Evolutionary conservation across 2,797 vertebrate species (phyloP), one percentile per base, ranked within the genome.

Genomic region (Helicolenus hilgendorfi): DNA sequence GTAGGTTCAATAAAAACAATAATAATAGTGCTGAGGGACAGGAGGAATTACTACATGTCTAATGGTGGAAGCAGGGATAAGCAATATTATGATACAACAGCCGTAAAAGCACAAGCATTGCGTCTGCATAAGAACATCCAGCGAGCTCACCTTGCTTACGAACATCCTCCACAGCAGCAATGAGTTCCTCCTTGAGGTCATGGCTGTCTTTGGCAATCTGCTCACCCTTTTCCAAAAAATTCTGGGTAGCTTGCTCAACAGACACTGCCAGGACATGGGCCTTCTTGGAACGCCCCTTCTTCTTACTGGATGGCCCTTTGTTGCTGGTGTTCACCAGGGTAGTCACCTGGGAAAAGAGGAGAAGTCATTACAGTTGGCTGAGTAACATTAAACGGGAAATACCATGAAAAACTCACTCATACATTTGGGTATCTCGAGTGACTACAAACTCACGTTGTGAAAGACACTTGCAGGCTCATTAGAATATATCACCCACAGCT

Each of bases 281-380:
- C 92, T 99, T 99, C 98, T 99, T 99, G 9, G 99, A 99, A 75
- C 99, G 98, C 0, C 99, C 99, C 96, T 99, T 99, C 98, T 99
- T 99, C 95, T 99, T 99, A 90, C 98, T 98, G 33, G 99, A 99
- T 0, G 99, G 99, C 2, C 99, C 99, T 93, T 99, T 99, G 96
- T 98, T 99, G 92, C 99, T 99, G 77, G 99, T 99, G 94, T 99
- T 99, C 87, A 99, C 99, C 83, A 99, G 97, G 0, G 99, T 99
- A 1, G 99, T 99, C 85, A 99, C 99, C 99, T 99, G 76, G 15
- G 27, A 59, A 67, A 77, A 79, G 6, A 89, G 8, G 20, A 80
- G 15, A 82, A 2, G 18, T 18, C 8, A 49, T 67, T 59, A 35
- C 1, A 11, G 35, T 45, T 49, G 7, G 31, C 11, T 35, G 14